Conservation (phyloP, 1,140 invertebrate genomes). For the Nixonia krombeini region DNA sequence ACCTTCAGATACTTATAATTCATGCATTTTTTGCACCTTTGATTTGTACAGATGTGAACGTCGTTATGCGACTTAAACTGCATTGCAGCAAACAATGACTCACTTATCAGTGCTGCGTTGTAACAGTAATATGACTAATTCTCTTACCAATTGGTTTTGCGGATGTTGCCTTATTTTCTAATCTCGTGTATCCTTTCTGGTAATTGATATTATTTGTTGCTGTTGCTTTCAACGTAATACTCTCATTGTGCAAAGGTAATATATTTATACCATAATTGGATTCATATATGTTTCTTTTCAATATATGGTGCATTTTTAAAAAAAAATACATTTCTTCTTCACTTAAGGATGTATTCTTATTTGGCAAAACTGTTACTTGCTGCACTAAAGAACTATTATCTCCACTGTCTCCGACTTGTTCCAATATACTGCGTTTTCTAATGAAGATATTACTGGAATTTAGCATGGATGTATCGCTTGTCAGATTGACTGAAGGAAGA, state of each 20-base stretch:
- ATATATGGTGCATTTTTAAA: constrained; percentile 5
- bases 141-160: constrained; percentile 71
- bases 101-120: not conserved
- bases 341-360: not conserved
- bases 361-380: not conserved
- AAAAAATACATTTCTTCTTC: constrained; percentile 1
- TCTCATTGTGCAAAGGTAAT: not conserved
- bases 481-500: constrained; percentile 4
- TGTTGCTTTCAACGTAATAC: constrained; percentile 2
- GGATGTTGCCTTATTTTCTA: constrained; percentile 52
- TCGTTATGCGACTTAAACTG: too few relatives aligned
- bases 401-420: too few relatives aligned
- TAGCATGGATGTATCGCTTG: not conserved
- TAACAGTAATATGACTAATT: constrained; percentile 1
- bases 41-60: too few relatives aligned
- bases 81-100: not conserved
- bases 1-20: too few relatives aligned
- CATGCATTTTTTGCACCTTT: too few relatives aligned
- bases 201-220: constrained; percentile 5
- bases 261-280: not conserved
- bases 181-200: constrained; percentile 18
- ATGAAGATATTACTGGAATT: too few relatives aligned
- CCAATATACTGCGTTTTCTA: not conserved
- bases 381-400: too few relatives aligned
- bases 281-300: constrained; percentile 1